A percentile compares a stretch with the other conserved stretches of the same genome.
These are phyloP conservation scores for Caenorhabditis angaria DNA, from an alignment of 2,888 invertebrate species.

Conservation along the genomic window DNA sequence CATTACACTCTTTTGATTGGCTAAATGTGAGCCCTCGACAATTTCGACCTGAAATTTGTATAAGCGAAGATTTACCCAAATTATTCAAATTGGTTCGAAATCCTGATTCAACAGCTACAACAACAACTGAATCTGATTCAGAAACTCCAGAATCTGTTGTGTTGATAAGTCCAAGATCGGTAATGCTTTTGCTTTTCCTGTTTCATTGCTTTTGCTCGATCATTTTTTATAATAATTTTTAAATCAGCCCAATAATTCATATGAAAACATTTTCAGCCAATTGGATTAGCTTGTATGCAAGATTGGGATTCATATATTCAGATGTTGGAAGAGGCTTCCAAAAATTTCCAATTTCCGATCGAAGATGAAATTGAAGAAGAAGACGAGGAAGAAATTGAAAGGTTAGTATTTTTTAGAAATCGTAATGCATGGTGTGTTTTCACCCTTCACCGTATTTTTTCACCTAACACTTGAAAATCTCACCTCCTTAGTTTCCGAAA, in stretches of 20 bases:
- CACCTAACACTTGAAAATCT: not conserved
- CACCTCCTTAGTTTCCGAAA: not conserved
- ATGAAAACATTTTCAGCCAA: conserved; percentile 62
- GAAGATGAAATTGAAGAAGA: conserved; percentile 29
- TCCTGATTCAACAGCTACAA: conserved; percentile 14
- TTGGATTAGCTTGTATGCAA: conserved; percentile 69
- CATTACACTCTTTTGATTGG: conserved; percentile 64
- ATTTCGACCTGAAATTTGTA: conserved; percentile 41
- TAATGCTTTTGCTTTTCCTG: conserved; percentile 24
- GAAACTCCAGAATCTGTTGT: conserved; percentile 52
- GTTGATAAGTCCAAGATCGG: conserved; percentile 64
- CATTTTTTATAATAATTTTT: not conserved
- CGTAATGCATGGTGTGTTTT: not conserved
- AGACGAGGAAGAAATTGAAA: conserved; percentile 24
- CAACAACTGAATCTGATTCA: conserved; percentile 19
- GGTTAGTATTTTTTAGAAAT: conserved; percentile 10
- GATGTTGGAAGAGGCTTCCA: conserved; percentile 63
- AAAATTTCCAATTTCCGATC: conserved; percentile 26
- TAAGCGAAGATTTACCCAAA: conserved; percentile 58
- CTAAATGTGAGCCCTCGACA: conserved; percentile 66
- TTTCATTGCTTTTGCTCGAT: not conserved
- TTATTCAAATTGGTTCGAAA: conserved; percentile 55
- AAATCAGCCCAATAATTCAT: not conserved
- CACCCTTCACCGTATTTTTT: not conserved
- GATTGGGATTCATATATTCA: conserved; percentile 69